phyloP scores from a whole-genome alignment of 2,113 vertebrate genomes.

The Pionites leucogaster region DNA sequence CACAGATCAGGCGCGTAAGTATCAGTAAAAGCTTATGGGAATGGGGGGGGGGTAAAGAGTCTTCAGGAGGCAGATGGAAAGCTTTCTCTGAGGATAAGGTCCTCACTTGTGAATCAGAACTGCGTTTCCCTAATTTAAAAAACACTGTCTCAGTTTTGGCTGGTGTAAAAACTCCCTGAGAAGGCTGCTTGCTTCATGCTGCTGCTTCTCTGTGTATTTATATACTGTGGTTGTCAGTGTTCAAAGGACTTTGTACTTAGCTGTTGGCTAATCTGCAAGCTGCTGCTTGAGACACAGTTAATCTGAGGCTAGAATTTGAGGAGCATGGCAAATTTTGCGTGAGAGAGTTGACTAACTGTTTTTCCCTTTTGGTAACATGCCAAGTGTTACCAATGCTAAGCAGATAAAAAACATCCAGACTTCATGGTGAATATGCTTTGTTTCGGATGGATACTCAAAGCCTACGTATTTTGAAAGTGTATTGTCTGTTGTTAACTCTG shows the following conservation, averaged over 20 bases:
- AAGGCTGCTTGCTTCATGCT: background rate
- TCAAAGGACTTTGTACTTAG: background rate
- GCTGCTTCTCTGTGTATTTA: background rate
- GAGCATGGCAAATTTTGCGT: background rate
- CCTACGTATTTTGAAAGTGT: background rate
- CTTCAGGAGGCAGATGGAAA: background rate
- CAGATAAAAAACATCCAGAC: background rate
- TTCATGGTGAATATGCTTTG: background rate
- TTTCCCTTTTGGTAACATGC: background rate
- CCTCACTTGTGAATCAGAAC: background rate
- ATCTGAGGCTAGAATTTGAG: background rate
- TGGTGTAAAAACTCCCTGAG: background rate
- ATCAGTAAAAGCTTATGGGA: background rate
- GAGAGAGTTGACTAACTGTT: background rate
- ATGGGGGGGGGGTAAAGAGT: background rate
- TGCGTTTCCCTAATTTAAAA: background rate
- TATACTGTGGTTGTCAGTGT: background rate
- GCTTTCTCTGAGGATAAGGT: background rate
- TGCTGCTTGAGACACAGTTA: background rate
- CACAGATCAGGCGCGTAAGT: conserved; percentile 98
- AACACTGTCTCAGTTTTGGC: background rate
- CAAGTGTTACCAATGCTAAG: background rate
- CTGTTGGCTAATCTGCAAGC: background rate
- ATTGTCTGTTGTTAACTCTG: background rate
- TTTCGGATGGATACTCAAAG: background rate